Base-by-base conservation (phyloP, 2,888 invertebrate genomes). In the Oscheius sp. region DNA sequence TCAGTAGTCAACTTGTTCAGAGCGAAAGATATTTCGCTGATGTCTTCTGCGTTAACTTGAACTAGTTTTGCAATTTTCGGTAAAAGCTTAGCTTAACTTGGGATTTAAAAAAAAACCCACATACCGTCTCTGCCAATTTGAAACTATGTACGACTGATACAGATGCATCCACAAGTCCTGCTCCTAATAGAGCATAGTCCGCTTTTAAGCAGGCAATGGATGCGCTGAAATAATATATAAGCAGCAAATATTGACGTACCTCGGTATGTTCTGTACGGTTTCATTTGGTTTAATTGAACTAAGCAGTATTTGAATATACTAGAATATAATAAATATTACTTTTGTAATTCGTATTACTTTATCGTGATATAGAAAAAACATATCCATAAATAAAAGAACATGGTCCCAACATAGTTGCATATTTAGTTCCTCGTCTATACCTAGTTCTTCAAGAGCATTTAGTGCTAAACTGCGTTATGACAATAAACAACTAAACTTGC, bases 351-450 rank as follows among this genome's bases (percentile, higher is more conserved):
- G 35, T 35, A 18, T 27, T 45, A 43, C 49, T 35, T 66, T n/a
- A 6, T 59, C 63, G 27, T 71, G 46, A 25, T 71, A 56, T 16
- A 71, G 56, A 35, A 71, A 63, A 29, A 61, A 53, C 43, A 71
- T 49, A 49, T 71, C 71, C 21, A 71, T 35, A 5, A 71, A 52
- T 5, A 71, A 21, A 2, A 61, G 29, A n/a, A 71, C 25, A 21
- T 61, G 61, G 23, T 71, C 53, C 71, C 66, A 72, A 53, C 52
- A 53, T 3, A 27, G 25, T 18, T 29, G 18, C 12, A 27, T 12
- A 18, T 23, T 25, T 41, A 72, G 25, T 7, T 25, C 9, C 18
- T 16, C 49, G n/a, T 16, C 21, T 18, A 66, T 43, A 2, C 23
- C 63, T 3, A 63, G 25, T 23, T 35, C 21, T 1, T 63, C 63